A percentile compares a stretch with the other conserved stretches of the same genome.
These are phyloP conservation scores for Megalurothrips usitatus DNA, from an alignment of 2,888 invertebrate species.

Conservation along the genomic window DNA sequence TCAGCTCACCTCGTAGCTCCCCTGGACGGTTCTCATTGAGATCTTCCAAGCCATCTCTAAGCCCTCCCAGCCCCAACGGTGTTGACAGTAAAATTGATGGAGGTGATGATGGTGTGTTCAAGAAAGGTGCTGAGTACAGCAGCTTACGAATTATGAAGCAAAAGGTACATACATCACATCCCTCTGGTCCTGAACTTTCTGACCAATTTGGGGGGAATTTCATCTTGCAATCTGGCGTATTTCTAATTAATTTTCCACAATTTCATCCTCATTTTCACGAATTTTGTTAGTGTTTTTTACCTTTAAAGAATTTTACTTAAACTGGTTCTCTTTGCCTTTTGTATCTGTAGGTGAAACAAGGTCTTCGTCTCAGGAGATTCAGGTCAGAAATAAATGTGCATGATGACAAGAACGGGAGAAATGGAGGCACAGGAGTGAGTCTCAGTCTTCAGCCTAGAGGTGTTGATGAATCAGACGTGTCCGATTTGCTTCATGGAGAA, in stretches of 20 bases:
- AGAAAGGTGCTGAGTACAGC: conserved; percentile 43
- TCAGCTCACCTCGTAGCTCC: conserved; percentile 6
- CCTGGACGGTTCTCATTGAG: not conserved
- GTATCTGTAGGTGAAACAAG: conserved; percentile 44
- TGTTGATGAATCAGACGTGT: conserved; percentile 47
- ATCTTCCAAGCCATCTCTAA: not conserved
- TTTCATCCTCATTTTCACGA: too few species aligned
- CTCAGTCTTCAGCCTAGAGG: conserved; percentile 44
- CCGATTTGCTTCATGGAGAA: conserved; percentile 46
- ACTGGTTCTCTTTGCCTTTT: not conserved
- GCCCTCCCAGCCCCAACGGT: not conserved
- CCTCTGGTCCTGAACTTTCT: not conserved
- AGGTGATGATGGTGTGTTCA: not conserved
- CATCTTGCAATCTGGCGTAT: not conserved
- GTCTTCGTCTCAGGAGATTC: conserved; percentile 46
- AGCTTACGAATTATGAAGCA: conserved; percentile 47
- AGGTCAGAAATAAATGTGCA: conserved; percentile 48
- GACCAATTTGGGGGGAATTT: conserved; percentile 7
- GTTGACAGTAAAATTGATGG: not conserved
- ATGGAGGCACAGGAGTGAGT: conserved; percentile 32
- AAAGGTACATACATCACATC: conserved; percentile 41
- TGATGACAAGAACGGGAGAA: conserved; percentile 43
- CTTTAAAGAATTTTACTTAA: too few species aligned
- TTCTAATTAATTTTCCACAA: not conserved
- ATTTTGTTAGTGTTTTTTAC: too few species aligned